These are phyloP conservation scores for Stylophora pistillata DNA, from an alignment of 64 coral and sea anemone genomes.

Conservation along the genomic window DNA sequence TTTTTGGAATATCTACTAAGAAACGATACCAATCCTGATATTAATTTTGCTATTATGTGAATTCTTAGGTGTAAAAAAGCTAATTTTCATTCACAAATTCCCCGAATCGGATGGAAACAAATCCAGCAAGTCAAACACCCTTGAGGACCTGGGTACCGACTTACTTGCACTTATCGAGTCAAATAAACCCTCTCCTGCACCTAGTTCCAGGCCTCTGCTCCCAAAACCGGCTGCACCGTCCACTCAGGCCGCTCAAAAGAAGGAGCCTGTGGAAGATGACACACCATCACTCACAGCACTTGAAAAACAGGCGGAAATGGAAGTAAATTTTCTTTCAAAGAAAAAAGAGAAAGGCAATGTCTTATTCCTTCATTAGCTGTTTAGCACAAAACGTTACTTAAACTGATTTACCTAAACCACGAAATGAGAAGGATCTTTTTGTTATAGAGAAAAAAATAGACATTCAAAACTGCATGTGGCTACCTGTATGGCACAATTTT, in stretches of 20 bases:
- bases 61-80: constrained; percentile 71
- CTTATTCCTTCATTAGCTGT: neutral
- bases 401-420: neutral
- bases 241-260: constrained; percentile 15
- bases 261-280: constrained; percentile 39
- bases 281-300: constrained; percentile 82
- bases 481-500: too few relatives aligned
- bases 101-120: constrained; percentile 43
- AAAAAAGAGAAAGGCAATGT: constrained; percentile 64
- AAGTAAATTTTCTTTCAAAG: constrained; percentile 70
- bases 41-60: neutral
- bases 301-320: constrained; percentile 88
- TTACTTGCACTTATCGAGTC: constrained; percentile 81
- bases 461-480: too few relatives aligned
- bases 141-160: constrained; percentile 78
- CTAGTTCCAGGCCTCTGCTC: neutral
- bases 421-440: neutral
- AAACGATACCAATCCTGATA: too few relatives aligned
- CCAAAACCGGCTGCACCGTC: constrained; percentile 7
- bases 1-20: neutral
- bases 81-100: constrained; percentile 89
- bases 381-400: neutral
- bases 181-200: constrained; percentile 26
- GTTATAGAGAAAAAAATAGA: too few relatives aligned
- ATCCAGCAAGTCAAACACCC: constrained; percentile 29